Conservation (phyloP, 1,140 invertebrate genomes). For the Sipha flava region DNA sequence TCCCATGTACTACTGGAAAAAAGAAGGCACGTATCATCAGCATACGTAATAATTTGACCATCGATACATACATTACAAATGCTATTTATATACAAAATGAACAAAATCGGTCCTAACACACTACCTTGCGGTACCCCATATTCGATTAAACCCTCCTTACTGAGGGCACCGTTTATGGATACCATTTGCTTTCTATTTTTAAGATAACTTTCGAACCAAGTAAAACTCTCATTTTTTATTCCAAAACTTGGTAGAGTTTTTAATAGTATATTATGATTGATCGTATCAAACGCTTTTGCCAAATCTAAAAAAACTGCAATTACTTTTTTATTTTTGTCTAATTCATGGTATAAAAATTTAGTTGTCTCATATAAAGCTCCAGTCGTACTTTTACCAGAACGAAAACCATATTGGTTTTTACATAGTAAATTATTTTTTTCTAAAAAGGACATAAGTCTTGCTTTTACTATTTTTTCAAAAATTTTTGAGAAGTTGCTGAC, state of each 20-base stretch:
- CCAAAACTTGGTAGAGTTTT: neutral
- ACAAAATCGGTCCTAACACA: neutral
- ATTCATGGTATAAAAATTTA: neutral
- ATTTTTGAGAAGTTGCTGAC: neutral
- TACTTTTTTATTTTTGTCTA: neutral
- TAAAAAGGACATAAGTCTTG: neutral
- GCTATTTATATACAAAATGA: neutral
- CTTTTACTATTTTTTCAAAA: neutral
- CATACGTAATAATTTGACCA: neutral
- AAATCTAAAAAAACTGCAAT: neutral
- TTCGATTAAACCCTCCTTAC: neutral
- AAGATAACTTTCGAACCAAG: neutral
- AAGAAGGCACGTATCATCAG: neutral
- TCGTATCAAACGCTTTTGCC: neutral
- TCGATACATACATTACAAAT: neutral
- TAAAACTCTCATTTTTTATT: neutral
- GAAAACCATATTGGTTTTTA: slow-evolving; percentile 12
- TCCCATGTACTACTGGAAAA: neutral
- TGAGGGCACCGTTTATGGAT: neutral
- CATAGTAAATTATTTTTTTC: neutral
- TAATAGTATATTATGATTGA: neutral
- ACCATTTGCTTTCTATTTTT: neutral
- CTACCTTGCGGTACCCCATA: slow-evolving; percentile 9
- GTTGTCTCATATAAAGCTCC: neutral
- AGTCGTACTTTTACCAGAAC: neutral